These are phyloP conservation scores for Lathronympha strigana DNA, from an alignment of 2,888 invertebrate genomes.

Conservation along the genomic window DNA sequence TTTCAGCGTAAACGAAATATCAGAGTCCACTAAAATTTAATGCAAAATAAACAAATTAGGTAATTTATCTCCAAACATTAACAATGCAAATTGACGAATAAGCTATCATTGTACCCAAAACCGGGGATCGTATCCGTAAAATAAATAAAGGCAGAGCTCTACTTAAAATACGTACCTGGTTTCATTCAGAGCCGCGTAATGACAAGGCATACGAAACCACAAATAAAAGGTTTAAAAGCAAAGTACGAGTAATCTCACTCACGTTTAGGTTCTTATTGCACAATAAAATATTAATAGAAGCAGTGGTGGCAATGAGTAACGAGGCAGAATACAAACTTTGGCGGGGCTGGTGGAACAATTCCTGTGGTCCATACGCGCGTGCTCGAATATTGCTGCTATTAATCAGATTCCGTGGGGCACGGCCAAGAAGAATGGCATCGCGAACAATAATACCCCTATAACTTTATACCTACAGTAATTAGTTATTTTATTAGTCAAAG, in stretches of 20 bases:
- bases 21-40: constrained; percentile 22
- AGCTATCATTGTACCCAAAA: constrained; percentile 59
- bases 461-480: constrained; percentile 45
- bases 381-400: constrained; percentile 76
- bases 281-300: constrained; percentile 55
- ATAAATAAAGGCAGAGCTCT: constrained; percentile 22
- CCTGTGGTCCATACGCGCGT: constrained; percentile 64
- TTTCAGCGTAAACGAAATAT: constrained; percentile 2
- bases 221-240: constrained; percentile 28
- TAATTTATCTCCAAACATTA: constrained; percentile 55
- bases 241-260: constrained; percentile 36
- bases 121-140: constrained; percentile 49
- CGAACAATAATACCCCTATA: constrained; percentile 63
- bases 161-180: constrained; percentile 15
- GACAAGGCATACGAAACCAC: constrained; percentile 10
- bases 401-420: constrained; percentile 66
- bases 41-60: constrained; percentile 50
- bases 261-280: constrained; percentile 38
- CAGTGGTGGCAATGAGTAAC: constrained; percentile 50
- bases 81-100: constrained; percentile 65
- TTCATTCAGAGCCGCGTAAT: constrained; percentile 26
- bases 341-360: constrained; percentile 56
- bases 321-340: constrained; percentile 49
- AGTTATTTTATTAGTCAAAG: constrained; percentile 11
- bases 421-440: constrained; percentile 66